Conservation (phyloP, 2,888 invertebrate species). For the Epinotia demarniana region DNA sequence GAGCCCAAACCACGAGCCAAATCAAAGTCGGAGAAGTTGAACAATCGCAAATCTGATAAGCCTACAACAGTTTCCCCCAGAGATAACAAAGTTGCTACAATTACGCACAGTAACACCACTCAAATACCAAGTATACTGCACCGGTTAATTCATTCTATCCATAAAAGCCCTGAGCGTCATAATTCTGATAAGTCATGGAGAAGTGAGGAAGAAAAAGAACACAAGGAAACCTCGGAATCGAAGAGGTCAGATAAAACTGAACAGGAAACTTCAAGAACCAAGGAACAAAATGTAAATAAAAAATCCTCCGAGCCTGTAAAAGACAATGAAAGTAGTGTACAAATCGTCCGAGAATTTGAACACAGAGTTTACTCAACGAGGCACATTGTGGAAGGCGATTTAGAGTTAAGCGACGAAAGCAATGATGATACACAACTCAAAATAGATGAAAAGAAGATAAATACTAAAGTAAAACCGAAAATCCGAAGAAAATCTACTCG, state of each 20-base stretch:
- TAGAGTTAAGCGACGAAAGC: conserved; percentile 75
- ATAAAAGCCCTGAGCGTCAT: background rate
- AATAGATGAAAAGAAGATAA: conserved; percentile 49
- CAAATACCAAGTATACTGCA: conserved; percentile 8
- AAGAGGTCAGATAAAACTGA: background rate
- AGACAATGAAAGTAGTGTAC: background rate
- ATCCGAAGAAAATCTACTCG: conserved; percentile 47
- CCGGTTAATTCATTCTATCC: background rate
- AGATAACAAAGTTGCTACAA: background rate
- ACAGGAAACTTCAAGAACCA: background rate
- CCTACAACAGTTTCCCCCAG: background rate
- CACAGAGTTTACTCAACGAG: conserved; percentile 46
- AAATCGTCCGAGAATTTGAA: conserved; percentile 17
- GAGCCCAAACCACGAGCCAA: background rate
- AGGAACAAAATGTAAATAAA: conserved; percentile 2
- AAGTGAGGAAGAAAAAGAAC: background rate
- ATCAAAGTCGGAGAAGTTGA: background rate
- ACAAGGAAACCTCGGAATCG: background rate
- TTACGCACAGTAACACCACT: background rate
- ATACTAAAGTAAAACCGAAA: conserved; percentile 49
- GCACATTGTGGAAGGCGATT: conserved; percentile 69
- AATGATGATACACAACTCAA: conserved; percentile 59
- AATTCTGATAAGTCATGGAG: conserved; percentile 4
- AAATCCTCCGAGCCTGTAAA: background rate
- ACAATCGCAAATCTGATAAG: background rate